These are phyloP conservation scores for Spilarctia lutea DNA, from an alignment of 2,888 invertebrate species.

Conservation along the genomic window DNA sequence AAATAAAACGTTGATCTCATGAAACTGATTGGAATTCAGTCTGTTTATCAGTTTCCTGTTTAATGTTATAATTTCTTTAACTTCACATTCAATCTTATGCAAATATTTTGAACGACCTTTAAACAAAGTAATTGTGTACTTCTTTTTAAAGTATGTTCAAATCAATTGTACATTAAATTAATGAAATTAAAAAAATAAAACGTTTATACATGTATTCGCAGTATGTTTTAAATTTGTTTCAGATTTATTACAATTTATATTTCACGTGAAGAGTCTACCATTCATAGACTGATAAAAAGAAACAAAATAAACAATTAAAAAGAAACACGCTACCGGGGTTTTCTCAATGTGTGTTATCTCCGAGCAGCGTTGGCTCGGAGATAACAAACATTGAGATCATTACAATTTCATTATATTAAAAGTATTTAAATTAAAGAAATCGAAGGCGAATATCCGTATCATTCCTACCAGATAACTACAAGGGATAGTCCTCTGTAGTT, in stretches of 20 bases:
- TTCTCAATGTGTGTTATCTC: too few relatives aligned
- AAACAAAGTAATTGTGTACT: neutral
- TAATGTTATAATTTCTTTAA: neutral
- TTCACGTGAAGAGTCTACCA: neutral
- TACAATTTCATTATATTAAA: too few relatives aligned
- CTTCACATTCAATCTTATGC: neutral
- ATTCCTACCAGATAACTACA: neutral
- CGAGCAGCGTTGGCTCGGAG: too few relatives aligned
- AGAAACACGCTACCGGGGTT: neutral
- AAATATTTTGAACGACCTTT: neutral
- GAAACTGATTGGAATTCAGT: neutral
- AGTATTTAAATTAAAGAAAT: too few relatives aligned
- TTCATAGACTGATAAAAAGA: neutral
- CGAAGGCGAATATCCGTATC: neutral
- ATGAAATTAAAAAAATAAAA: too few relatives aligned
- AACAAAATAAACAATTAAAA: neutral
- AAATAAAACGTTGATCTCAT: neutral
- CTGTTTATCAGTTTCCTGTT: neutral
- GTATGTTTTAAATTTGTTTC: neutral
- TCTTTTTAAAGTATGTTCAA: neutral
- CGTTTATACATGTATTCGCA: neutral
- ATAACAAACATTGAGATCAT: neutral
- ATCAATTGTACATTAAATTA: neutral
- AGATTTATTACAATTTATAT: neutral
- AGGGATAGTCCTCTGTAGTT: neutral